Conservation (phyloP, 2,113 vertebrate species). For the Misgurnus mizolepis region DNA sequence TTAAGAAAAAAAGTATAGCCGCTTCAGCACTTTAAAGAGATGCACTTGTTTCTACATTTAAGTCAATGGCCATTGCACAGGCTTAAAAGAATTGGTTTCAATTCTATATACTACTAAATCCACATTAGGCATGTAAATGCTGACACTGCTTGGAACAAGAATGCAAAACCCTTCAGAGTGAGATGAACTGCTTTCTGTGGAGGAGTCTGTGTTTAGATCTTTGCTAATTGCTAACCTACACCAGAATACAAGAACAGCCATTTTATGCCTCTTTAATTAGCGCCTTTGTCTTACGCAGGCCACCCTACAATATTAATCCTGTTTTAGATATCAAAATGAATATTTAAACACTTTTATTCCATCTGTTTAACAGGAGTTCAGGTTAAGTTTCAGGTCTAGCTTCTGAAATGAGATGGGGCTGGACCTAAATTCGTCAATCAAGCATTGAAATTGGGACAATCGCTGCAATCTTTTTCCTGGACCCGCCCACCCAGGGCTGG, state of each 20-base stretch:
- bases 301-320: not conserved
- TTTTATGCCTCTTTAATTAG: not conserved
- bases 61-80: not conserved
- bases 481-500: too few relatives aligned
- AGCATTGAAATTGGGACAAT: too few relatives aligned
- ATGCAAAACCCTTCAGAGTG: constrained; percentile 7
- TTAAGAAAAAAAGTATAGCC: not conserved
- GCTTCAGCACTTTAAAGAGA: constrained; percentile 12
- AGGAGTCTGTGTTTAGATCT: constrained; percentile 2
- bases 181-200: constrained; percentile 17
- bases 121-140: constrained; percentile 38
- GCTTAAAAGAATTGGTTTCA: not conserved
- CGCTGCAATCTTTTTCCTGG: too few relatives aligned
- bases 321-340: not conserved
- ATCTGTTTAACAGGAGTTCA: not conserved
- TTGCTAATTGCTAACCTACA: not conserved
- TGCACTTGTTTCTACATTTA: not conserved
- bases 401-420: not conserved
- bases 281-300: not conserved
- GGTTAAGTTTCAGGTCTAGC: too few relatives aligned
- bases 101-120: not conserved
- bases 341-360: not conserved
- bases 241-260: not conserved
- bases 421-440: too few relatives aligned
- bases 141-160: constrained; percentile 11